Percentiles rank a stretch among this genome's conserved stretches.
Evolutionary conservation across 2,888 invertebrate species (phyloP).

Genomic region (Scaptomyza tumidula): DNA sequence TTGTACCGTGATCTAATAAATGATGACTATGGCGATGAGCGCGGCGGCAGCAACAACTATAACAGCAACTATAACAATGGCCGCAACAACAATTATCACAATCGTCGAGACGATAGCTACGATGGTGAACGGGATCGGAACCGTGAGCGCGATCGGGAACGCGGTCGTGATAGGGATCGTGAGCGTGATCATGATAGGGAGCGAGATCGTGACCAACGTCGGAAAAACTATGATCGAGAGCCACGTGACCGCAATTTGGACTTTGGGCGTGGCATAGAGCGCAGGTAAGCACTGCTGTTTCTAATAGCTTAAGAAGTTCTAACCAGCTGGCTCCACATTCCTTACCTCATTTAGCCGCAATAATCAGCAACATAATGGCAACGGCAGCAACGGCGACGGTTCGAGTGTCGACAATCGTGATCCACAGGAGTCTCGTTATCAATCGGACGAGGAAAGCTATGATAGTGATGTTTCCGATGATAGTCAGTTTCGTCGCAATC

Average conservation of each 20-base stretch:
- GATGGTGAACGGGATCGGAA: conserved; percentile 63
- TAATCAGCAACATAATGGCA: conserved; percentile 55
- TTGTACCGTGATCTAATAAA: conserved; percentile 83
- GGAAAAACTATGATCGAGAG: conserved; percentile 64
- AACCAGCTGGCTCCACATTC: not conserved
- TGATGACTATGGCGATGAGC: conserved; percentile 83
- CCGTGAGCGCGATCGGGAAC: conserved; percentile 44
- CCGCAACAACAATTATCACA: conserved; percentile 55
- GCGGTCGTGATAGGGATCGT: conserved; percentile 47
- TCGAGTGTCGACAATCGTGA: conserved; percentile 53
- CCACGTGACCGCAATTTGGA: conserved; percentile 56
- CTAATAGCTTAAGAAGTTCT: not conserved
- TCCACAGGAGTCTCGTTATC: conserved; percentile 62
- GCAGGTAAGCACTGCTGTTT: conserved; percentile 41
- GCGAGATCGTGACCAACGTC: conserved; percentile 65
- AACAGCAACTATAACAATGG: conserved; percentile 59
- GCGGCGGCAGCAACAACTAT: conserved; percentile 46
- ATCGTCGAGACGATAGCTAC: conserved; percentile 67
- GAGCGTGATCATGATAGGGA: conserved; percentile 58
- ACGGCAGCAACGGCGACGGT: conserved; percentile 32
- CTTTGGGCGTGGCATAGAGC: conserved; percentile 55
- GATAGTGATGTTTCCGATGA: conserved; percentile 83
- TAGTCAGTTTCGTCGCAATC: conserved; percentile 84
- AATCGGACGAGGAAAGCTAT: conserved; percentile 81
- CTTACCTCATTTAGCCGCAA: conserved; percentile 48